Percentiles rank a stretch among this genome's conserved stretches.
Conservation (phyloP, 2,888 invertebrate species). For the Nomada fucata region DNA sequence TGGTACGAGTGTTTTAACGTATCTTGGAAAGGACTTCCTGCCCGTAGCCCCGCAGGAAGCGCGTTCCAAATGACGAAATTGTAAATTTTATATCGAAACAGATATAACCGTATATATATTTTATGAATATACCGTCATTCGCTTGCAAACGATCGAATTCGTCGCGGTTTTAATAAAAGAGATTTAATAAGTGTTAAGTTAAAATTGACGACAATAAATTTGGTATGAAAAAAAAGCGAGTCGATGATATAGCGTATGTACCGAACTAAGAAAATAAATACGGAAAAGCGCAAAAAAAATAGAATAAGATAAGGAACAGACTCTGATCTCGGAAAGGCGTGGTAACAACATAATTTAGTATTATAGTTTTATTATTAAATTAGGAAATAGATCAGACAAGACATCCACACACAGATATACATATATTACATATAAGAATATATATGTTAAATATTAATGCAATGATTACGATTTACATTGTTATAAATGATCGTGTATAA, state of each 20-base stretch:
- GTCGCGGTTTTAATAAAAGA: conserved; percentile 65
- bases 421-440: conserved; percentile 82
- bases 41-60: conserved; percentile 12
- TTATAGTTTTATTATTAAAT: conserved; percentile 82
- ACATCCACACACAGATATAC: conserved; percentile 82
- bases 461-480: conserved; percentile 84
- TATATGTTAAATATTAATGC: conserved; percentile 84
- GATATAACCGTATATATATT: conserved; percentile 67
- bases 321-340: conserved; percentile 78
- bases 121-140: conserved; percentile 64
- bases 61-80: conserved; percentile 56
- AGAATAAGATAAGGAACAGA: conserved; percentile 62
- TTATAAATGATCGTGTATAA: conserved; percentile 84
- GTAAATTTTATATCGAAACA: conserved; percentile 71
- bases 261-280: conserved; percentile 38
- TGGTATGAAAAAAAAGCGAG: conserved; percentile 53
- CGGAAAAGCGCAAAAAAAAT: conserved; percentile 6
- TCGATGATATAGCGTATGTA: conserved; percentile 49
- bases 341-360: conserved; percentile 82
- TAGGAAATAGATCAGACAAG: conserved; percentile 81
- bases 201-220: conserved; percentile 75
- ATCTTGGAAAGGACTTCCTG: conserved; percentile 47
- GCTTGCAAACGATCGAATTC: conserved; percentile 52
- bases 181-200: conserved; percentile 70
- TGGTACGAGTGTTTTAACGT: conserved; percentile 60